These are phyloP conservation scores for Blastobasis lacticolella DNA, from an alignment of 2,888 invertebrate species.

Conservation along the genomic window DNA sequence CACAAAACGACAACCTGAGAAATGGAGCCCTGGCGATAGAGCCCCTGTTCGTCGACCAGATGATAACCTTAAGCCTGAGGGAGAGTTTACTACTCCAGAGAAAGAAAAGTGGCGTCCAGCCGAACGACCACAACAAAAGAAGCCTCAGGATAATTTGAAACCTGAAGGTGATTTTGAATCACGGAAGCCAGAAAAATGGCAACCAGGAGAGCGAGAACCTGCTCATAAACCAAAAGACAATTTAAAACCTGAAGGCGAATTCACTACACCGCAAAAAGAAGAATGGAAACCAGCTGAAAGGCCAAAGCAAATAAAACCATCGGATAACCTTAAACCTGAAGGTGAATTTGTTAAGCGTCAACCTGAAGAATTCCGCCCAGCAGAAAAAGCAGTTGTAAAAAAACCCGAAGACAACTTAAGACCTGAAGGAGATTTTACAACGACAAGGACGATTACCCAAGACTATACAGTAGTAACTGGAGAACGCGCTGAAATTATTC, in stretches of 20 bases:
- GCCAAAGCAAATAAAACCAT: conserved; percentile 46
- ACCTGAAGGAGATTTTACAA: conserved; percentile 75
- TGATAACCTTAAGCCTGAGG: conserved; percentile 69
- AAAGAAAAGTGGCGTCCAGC: conserved; percentile 61
- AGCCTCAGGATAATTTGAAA: conserved; percentile 67
- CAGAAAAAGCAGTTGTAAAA: conserved; percentile 45
- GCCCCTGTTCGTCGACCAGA: conserved; percentile 49
- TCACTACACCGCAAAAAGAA: conserved; percentile 58
- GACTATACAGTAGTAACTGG: conserved; percentile 76
- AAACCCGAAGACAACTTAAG: conserved; percentile 57
- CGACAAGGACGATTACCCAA: conserved; percentile 63
- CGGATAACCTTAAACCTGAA: conserved; percentile 72
- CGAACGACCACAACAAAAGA: conserved; percentile 59
- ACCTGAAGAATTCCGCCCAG: conserved; percentile 40
- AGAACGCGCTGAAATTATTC: conserved; percentile 78
- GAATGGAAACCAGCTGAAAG: conserved; percentile 62
- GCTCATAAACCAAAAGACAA: conserved; percentile 68
- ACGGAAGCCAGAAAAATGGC: conserved; percentile 30
- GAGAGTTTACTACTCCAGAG: conserved; percentile 49
- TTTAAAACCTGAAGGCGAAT: conserved; percentile 65
- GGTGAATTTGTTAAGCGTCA: conserved; percentile 72
- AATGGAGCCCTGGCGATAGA: conserved; percentile 61
- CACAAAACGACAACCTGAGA: conserved; percentile 22
- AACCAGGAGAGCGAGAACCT: conserved; percentile 37
- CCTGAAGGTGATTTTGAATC: conserved; percentile 72